Conservation (phyloP, 2,113 vertebrate genomes). For the Anser brachyrhynchus region DNA sequence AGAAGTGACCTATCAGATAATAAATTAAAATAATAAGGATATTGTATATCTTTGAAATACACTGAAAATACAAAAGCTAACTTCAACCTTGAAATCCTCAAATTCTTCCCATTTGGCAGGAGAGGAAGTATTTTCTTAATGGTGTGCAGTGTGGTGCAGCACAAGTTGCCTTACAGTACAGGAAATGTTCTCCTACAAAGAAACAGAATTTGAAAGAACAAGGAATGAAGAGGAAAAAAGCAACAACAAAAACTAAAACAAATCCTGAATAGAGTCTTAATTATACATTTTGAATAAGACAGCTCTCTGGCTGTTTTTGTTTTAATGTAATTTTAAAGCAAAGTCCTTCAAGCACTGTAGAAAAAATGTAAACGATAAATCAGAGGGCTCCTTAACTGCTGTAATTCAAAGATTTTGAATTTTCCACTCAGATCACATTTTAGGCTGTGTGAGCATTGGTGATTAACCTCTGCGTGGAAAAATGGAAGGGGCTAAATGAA, state of each 20-base stretch:
- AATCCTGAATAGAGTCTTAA: background rate
- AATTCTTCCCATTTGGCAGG: background rate
- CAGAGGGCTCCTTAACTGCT: background rate
- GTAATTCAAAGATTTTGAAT: background rate
- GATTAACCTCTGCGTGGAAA: constrained; percentile 20
- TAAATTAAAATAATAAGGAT: background rate
- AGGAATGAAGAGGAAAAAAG: background rate
- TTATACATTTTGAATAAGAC: constrained; percentile 13
- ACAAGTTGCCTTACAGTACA: background rate
- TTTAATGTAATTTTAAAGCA: constrained; percentile 31
- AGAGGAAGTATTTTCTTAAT: background rate
- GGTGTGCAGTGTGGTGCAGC: background rate
- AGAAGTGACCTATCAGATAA: background rate
- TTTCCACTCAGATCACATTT: background rate
- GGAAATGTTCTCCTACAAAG: background rate
- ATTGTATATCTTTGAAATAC: background rate
- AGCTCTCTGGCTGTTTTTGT: background rate
- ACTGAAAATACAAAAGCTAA: background rate
- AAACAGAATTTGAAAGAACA: background rate
- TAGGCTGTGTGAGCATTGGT: background rate
- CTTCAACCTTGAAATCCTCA: background rate
- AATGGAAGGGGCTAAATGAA: background rate
- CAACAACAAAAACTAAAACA: background rate
- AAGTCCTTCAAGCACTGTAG: background rate
- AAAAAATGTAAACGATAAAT: background rate